A percentile compares a stretch with the other conserved stretches of the same genome.
Evolutionary conservation across 2,888 invertebrate genomes (phyloP).

Genomic region (Patella caerulea): DNA sequence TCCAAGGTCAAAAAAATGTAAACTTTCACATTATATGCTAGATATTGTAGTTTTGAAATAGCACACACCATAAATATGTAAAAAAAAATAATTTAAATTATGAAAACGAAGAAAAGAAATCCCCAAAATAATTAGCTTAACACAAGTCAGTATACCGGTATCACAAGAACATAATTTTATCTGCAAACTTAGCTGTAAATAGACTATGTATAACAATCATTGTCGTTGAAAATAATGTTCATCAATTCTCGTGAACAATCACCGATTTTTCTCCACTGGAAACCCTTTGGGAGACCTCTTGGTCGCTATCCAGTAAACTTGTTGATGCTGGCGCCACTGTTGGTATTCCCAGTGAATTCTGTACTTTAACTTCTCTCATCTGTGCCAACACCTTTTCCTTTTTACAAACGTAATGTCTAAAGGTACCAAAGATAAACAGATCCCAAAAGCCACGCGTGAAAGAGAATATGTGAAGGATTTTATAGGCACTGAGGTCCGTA

Average conservation of each 20-base stretch:
- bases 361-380: constrained; percentile 33
- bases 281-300: constrained; percentile 22
- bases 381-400: constrained; percentile 42
- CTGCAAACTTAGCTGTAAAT: too few species aligned
- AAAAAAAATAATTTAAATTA: too few species aligned
- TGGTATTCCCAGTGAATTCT: constrained; percentile 32
- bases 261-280: constrained; percentile 21
- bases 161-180: too few species aligned
- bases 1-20: too few species aligned
- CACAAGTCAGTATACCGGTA: too few species aligned
- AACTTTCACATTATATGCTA: too few species aligned
- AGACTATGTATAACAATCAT: too few species aligned
- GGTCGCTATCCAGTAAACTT: constrained; percentile 37
- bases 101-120: too few species aligned
- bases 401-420: constrained; percentile 58
- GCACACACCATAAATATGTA: too few species aligned
- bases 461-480: constrained; percentile 29
- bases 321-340: constrained; percentile 29
- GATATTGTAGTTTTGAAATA: too few species aligned
- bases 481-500: constrained; percentile 22
- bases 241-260: background rate
- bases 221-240: too few species aligned
- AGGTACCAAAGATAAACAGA: constrained; percentile 57
- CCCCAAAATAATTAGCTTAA: too few species aligned
- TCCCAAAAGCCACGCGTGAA: constrained; percentile 55